Evolutionary conservation across 2,888 invertebrate species (phyloP), one percentile per base, ranked within the genome.

Genomic region (Cotesia congregata): DNA sequence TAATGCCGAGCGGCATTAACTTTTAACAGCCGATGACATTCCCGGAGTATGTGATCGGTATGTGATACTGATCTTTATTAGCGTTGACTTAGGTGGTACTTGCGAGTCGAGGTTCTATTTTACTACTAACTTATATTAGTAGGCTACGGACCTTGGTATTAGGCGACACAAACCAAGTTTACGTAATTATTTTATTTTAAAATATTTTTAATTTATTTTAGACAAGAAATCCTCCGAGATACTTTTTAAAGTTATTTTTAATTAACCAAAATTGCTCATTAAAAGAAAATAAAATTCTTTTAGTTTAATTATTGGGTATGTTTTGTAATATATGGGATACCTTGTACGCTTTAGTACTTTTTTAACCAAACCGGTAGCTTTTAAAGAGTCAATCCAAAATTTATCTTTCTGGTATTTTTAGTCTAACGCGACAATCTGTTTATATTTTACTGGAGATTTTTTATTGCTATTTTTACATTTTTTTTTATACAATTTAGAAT

Each of bases 21-120:
- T 65, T 30, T 65, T 12, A 64, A 76, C 67, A 77, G 78, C 77
- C 78, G 78, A 81, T 77, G 79, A 80, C 74, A 78, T 80, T 80
- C 78, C 76, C 64, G 76, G 80, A 78, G 77, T 78, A 80, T 79
- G 78, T 79, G 79, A 78, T 77, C 79, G 81, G 81, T 78, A 80
- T 81, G 77, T 77, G 81, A 81, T 81, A 81, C 77, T 69, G 73
- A 81, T 81, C 80, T 81, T 81, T 80, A 81, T 81, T 81, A 80
- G 79, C 76, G 75, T 78, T 74, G 77, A 80, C 79, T 80, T 78
- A 75, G 77, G 74, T 67, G 76, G 65, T 77, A 78, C 39, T 78
- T 69, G 69, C 39, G 75, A 65, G 65, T 71, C 50, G 50, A 50
- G 62, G 62, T 6, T 62, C 62, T 62, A 15, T 62, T 75, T 71